Percentiles rank a stretch among this genome's conserved stretches.
phyloP scores from a whole-genome alignment of 2,113 vertebrate genomes.

The Stigmatopora argus region DNA sequence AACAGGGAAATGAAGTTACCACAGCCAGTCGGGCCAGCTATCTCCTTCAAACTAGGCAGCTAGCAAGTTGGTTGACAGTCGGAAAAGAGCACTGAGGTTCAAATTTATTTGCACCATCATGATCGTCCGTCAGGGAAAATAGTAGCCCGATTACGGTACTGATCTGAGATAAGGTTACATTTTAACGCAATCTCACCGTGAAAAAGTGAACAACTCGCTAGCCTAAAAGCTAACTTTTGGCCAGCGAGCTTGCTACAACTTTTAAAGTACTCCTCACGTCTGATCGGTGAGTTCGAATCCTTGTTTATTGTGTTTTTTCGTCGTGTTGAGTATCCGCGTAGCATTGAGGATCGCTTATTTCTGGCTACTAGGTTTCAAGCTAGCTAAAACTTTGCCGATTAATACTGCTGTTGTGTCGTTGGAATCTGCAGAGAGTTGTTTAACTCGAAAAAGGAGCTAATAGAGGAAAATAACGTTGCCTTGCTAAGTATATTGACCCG shows the following conservation, averaged over 20 bases:
- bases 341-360: neutral
- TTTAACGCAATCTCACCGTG: slow-evolving; percentile 23
- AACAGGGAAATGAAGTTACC: slow-evolving; percentile 66
- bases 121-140: slow-evolving; percentile 17
- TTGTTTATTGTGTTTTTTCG: slow-evolving; percentile 16
- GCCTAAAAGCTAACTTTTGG: slow-evolving; percentile 54
- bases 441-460: slow-evolving; percentile 3
- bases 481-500: slow-evolving; percentile 11
- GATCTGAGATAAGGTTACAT: slow-evolving; percentile 23
- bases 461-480: neutral
- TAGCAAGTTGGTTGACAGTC: slow-evolving; percentile 39
- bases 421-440: neutral
- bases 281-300: slow-evolving; percentile 50
- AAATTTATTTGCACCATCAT: slow-evolving; percentile 32
- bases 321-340: neutral
- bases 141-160: slow-evolving; percentile 23
- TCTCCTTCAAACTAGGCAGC: slow-evolving; percentile 23
- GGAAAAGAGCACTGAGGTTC: slow-evolving; percentile 17
- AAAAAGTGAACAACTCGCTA: slow-evolving; percentile 42
- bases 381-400: slow-evolving; percentile 36
- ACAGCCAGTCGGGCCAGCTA: slow-evolving; percentile 44
- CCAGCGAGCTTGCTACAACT: slow-evolving; percentile 37
- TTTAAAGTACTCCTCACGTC: slow-evolving; percentile 7
- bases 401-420: slow-evolving; percentile 16
- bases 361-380: slow-evolving; percentile 47